Evolutionary conservation across 37 sponge, comb jelly and placozoan genomes (phyloP), one percentile per base, ranked within the genome.

Genomic region (Agelas oroides): DNA sequence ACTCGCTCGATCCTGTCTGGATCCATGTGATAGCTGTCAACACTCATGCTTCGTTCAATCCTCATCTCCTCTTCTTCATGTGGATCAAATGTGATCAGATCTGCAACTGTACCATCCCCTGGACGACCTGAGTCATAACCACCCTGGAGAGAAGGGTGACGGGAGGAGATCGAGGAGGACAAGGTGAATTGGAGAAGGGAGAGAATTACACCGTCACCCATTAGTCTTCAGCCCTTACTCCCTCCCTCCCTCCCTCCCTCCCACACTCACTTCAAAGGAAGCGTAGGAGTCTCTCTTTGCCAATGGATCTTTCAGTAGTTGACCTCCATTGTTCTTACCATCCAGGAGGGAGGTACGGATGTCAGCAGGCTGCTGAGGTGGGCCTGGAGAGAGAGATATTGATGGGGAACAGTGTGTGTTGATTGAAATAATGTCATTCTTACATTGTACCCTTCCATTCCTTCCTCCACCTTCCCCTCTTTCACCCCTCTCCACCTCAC

Each of bases 251-350:
- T 55, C 80, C 75, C 15, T 62, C 24, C 33, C n/a, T n/a, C n/a
- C n/a, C n/a, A n/a, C n/a, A n/a, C n/a, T n/a, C n/a, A n/a, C n/a
- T n/a, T n/a, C n/a, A n/a, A 90, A 90, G 57, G 53, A 32, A 27
- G 71, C 71, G 37, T 84, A 90, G 12, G 91, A 90, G 82, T 90
- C 71, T 33, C 86, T 62, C 58, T 79, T 85, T 5, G 71, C 67
- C 52, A 59, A 5, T 1, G 32, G 25, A 25, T 83, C 84, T n/a
- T n/a, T n/a, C n/a, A n/a, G n/a, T 30, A 39, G 33, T 34, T 60
- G 36, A 13, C 33, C 12, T 18, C 65, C 27, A 16, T 24, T 65
- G 65, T 65, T 23, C 65, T 64, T 24, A 64, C 21, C 21, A 64
- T 15, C 23, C 11, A 35, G 71, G 5, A 70, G 40, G 35, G 71